These are phyloP conservation scores for Congeria kusceri DNA, from an alignment of 2,888 invertebrate species.

Conservation along the genomic window DNA sequence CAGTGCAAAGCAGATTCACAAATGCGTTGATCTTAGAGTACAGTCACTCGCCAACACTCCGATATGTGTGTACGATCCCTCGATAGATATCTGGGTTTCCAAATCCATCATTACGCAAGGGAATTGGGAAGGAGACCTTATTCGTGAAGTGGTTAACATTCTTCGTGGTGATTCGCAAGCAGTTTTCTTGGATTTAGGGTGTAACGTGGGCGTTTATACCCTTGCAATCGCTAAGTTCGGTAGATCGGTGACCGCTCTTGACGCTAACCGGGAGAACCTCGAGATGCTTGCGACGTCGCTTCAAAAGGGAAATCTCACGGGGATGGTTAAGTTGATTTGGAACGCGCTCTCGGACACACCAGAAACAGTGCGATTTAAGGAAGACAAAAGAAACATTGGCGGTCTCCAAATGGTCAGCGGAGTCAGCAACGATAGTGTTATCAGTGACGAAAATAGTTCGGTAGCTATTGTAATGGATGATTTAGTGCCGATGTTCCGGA, in stretches of 20 bases:
- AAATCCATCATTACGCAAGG: constrained; percentile 54
- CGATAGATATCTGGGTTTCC: constrained; percentile 65
- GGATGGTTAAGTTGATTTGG: constrained; percentile 65
- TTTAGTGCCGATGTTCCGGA: constrained; percentile 59
- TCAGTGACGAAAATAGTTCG: constrained; percentile 36
- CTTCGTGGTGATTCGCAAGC: constrained; percentile 54
- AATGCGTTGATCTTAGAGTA: too few species aligned
- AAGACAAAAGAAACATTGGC: constrained; percentile 67
- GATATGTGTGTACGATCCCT: constrained; percentile 68
- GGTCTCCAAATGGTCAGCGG: constrained; percentile 63
- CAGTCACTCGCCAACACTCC: constrained; percentile 34
- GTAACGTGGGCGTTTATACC: constrained; percentile 72
- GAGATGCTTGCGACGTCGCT: constrained; percentile 64
- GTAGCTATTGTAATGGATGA: constrained; percentile 71
- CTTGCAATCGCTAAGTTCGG: constrained; percentile 66
- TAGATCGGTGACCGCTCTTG: constrained; percentile 64
- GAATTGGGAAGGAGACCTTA: constrained; percentile 70
- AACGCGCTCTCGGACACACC: constrained; percentile 72
- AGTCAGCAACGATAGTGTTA: background rate
- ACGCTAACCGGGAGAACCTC: constrained; percentile 61
- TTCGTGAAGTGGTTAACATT: constrained; percentile 61
- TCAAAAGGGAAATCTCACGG: constrained; percentile 45
- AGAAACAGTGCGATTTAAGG: constrained; percentile 60
- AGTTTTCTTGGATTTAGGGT: constrained; percentile 70
- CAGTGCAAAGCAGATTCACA: too few species aligned